phyloP scores from a whole-genome alignment of 2,797 vertebrate species.

The Prionace glauca region DNA sequence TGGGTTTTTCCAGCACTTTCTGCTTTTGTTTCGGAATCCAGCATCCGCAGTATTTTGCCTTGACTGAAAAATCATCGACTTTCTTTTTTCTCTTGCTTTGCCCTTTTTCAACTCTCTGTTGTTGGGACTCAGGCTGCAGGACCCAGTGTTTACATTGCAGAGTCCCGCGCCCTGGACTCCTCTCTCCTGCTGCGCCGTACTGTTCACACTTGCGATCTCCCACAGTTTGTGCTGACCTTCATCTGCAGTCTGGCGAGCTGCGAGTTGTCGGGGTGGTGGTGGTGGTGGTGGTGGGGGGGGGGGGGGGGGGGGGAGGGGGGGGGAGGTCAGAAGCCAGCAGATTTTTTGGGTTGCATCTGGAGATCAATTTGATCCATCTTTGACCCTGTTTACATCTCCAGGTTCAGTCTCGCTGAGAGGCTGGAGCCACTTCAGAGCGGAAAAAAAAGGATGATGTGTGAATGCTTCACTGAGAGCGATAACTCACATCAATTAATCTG shows the following conservation, averaged over 20 bases:
- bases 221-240: not conserved
- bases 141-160: not conserved
- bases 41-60: too few relatives aligned
- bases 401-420: not conserved
- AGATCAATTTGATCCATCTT: not conserved
- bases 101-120: not conserved
- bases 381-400: not conserved
- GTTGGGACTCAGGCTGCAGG: not conserved
- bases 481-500: not conserved
- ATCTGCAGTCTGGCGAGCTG: not conserved
- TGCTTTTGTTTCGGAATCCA: too few relatives aligned
- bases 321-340: not conserved
- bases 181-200: not conserved
- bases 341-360: not conserved
- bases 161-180: not conserved
- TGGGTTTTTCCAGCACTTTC: too few relatives aligned
- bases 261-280: too few relatives aligned
- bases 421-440: conserved; percentile 8
- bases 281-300: too few relatives aligned
- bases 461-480: not conserved
- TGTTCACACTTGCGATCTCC: not conserved
- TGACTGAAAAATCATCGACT: not conserved
- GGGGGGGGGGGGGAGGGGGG: too few relatives aligned
- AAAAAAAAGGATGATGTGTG: conserved; percentile 5
- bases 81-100: not conserved